Evolutionary conservation across 1,140 invertebrate species (phyloP), one percentile per base, ranked within the genome.

Genomic region (Pachypeltis micranthus): DNA sequence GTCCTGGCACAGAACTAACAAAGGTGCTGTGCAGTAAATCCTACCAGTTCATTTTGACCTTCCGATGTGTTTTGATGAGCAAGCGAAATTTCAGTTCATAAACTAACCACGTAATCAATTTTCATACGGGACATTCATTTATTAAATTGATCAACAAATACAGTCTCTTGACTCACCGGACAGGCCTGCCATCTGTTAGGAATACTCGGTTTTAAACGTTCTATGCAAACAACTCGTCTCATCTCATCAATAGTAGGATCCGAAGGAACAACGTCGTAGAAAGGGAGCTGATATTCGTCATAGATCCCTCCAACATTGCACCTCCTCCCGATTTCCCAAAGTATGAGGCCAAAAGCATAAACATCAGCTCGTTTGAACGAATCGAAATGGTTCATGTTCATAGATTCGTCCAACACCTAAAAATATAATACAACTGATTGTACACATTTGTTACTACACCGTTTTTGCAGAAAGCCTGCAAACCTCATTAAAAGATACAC

Each of bases 181-280:
- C 64, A 71, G 12, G 66, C 44, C 29, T 68, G 65, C 90, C 90
- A 96, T 66, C 84, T 78, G 71, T 86, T 88, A 4, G 85, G 89
- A 70, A 88, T 81, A 56, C 78, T 81, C 3, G 94, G 94, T 65
- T 93, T 74, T 66, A 85, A 84, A 66, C 85, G 84, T 73, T 95
- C 88, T 1, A 85, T 77, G 74, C 88, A 94, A 24, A 98, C 92
- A 44, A 97, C 86, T 80, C 95, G 92, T 54, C 84, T 77, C 91
- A 98, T 96, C 71, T 96, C 92, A 69, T 97, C 93, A 72, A 94
- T 88, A 69, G 86, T 88, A 23, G 95, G 94, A 78, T 97, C 94
- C 44, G 81, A 80, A 14, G 90, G 85, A 16, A 94, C 88, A 63
- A 87, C 82, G 73, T 95, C 92, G 70, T 84, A 85, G 77, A 85